Base-by-base conservation (phyloP, 2,797 vertebrate species). In the Chromobotia macracanthus region DNA sequence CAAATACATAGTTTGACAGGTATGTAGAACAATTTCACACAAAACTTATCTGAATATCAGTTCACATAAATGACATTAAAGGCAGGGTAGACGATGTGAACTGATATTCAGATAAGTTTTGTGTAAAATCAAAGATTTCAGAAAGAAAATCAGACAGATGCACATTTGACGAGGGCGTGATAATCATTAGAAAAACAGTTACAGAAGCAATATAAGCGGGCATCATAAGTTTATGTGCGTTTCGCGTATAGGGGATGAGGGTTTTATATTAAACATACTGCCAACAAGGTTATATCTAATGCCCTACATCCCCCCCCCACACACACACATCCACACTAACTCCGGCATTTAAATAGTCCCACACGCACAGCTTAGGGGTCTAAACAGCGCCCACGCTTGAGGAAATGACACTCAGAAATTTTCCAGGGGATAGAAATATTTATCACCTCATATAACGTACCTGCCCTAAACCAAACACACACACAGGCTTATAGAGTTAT, bases 401-500 rank as follows among this genome's bases (percentile, higher is more conserved):
- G 46, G 75, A 61, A 77, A 60, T 25, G 7, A 56, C 74, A 76
- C 21, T 10, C 31, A 19, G 16, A 64, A 38, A 64, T 64, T 64
- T n/a, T 64, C 61, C 16, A 23, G 44, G 58, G 58, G 9, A 64
- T 64, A 74, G 72, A 63, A 31, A 28, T 58, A 38, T 18, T 65
- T 31, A 61, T 13, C 60, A 53, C 21, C 51, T 67, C 55, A 65
- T 56, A 5, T 38, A 64, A 64, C 16, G 38, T n/a, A 38, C 61
- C 61, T 64, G 61, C 31, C 31, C 12, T 28, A 13, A 4, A 60
- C 56, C 31, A 19, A n/a, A 64, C 31, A n/a, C 61, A 41, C 61
- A 53, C 46, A 75, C 38, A 58, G 50, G 75, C 66, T 77, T 70
- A 61, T 3, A 0, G 44, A 70, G 76, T 70, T 78, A 78, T 78